phyloP scores from a whole-genome alignment of 2,888 invertebrate genomes.

The Mechanitis mazaeus region DNA sequence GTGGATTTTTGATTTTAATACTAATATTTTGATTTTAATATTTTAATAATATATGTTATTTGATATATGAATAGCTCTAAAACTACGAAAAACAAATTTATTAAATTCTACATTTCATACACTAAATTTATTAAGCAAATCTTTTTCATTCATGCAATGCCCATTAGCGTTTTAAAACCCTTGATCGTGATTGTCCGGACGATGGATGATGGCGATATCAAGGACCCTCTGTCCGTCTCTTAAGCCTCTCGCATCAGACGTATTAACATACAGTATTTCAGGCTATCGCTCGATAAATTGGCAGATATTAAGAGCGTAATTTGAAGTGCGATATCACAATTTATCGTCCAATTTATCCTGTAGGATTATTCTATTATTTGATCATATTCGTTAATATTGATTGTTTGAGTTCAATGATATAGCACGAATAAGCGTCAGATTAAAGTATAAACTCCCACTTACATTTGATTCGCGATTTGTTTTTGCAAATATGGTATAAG shows the following conservation, averaged over 20 bases:
- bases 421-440: no score
- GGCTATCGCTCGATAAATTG: background rate
- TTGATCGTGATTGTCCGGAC: background rate
- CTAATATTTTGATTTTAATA: no score
- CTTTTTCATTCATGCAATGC: background rate
- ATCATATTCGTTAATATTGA: no score
- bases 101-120: no score
- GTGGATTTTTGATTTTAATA: no score
- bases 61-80: no score
- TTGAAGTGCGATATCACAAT: background rate
- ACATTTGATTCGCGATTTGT: no score
- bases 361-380: background rate
- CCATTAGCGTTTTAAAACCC: background rate
- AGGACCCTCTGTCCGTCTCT: background rate
- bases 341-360: background rate
- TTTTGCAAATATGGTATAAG: no score
- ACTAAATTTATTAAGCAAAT: no score
- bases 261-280: conserved; percentile 2
- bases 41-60: no score
- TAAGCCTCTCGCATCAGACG: background rate
- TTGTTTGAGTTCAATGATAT: no score
- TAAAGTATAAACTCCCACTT: conserved; percentile 17
- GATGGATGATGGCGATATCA: background rate
- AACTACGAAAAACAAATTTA: no score
- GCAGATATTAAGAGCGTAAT: background rate